These are phyloP conservation scores for Magallana ariakensis DNA, from an alignment of 1,140 invertebrate species.

Conservation along the genomic window DNA sequence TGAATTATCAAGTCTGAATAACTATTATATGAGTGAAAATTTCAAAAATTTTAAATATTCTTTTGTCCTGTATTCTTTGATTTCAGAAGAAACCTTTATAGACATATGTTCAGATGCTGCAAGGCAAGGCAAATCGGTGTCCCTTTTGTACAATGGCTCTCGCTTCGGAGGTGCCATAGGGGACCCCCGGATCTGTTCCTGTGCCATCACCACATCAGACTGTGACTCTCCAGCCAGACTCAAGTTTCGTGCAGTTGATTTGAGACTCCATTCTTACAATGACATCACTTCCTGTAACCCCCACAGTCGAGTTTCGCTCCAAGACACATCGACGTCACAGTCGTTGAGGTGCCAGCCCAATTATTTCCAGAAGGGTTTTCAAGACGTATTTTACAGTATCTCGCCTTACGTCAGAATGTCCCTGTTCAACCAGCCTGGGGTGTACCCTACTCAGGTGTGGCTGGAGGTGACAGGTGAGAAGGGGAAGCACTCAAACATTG, in stretches of 20 bases:
- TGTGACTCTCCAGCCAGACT: slow-evolving; percentile 50
- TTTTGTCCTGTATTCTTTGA: neutral
- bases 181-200: slow-evolving; percentile 42
- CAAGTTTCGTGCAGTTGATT: slow-evolving; percentile 44
- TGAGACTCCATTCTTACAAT: slow-evolving; percentile 51
- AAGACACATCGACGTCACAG: slow-evolving; percentile 32
- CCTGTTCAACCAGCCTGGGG: slow-evolving; percentile 49
- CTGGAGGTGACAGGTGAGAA: slow-evolving; percentile 45
- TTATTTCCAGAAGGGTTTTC: slow-evolving; percentile 42
- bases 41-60: too few species aligned
- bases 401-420: slow-evolving; percentile 54
- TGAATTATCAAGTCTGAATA: neutral
- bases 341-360: slow-evolving; percentile 45
- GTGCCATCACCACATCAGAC: slow-evolving; percentile 52
- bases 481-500: too few species aligned
- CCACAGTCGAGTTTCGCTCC: slow-evolving; percentile 48
- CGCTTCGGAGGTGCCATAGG: neutral
- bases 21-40: neutral
- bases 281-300: slow-evolving; percentile 50
- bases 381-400: slow-evolving; percentile 49
- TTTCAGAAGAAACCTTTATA: slow-evolving; percentile 53
- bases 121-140: slow-evolving; percentile 43
- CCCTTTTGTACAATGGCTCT: slow-evolving; percentile 53
- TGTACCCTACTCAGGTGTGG: slow-evolving; percentile 54
- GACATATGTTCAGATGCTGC: slow-evolving; percentile 54